Evolutionary conservation across 2,797 vertebrate genomes (phyloP).

Genomic region (Oryzias dopingdopingensis): DNA sequence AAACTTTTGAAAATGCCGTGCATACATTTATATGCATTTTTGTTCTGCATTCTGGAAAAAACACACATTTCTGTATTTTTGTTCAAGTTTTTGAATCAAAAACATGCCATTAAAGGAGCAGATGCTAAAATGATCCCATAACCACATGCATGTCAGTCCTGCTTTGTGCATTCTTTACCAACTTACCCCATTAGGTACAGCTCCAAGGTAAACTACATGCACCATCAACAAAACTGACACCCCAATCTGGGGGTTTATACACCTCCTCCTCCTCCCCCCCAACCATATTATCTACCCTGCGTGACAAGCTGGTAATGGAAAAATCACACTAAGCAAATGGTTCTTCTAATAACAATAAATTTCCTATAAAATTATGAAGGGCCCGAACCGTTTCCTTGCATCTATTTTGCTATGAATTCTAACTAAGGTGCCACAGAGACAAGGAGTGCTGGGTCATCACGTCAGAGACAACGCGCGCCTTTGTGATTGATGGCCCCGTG

Average conservation of each 20-base stretch:
- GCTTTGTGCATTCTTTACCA: constrained; percentile 85
- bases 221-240: constrained; percentile 98
- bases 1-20: too few relatives aligned
- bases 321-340: constrained; percentile 99
- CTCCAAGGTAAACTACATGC: constrained; percentile 98
- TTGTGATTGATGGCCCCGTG: constrained; percentile 90
- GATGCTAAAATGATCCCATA: too few relatives aligned
- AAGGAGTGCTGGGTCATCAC: constrained; percentile 98
- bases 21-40: too few relatives aligned
- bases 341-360: constrained; percentile 99
- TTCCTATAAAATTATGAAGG: constrained; percentile 99
- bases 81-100: too few relatives aligned
- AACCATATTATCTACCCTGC: constrained; percentile 92
- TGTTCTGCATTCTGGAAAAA: too few relatives aligned
- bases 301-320: constrained; percentile 99
- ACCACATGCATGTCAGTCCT: too few relatives aligned
- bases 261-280: constrained; percentile 46
- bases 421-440: constrained; percentile 89
- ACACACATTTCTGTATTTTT: too few relatives aligned
- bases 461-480: constrained; percentile 78
- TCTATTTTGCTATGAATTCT: constrained; percentile 99
- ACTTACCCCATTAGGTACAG: constrained; percentile 90
- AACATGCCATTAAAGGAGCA: too few relatives aligned
- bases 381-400: constrained; percentile 95
- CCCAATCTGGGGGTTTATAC: constrained; percentile 93